A percentile compares a stretch with the other conserved stretches of the same genome.
Evolutionary conservation across 2,888 invertebrate genomes (phyloP).

Genomic region (Mesoligia furuncula): DNA sequence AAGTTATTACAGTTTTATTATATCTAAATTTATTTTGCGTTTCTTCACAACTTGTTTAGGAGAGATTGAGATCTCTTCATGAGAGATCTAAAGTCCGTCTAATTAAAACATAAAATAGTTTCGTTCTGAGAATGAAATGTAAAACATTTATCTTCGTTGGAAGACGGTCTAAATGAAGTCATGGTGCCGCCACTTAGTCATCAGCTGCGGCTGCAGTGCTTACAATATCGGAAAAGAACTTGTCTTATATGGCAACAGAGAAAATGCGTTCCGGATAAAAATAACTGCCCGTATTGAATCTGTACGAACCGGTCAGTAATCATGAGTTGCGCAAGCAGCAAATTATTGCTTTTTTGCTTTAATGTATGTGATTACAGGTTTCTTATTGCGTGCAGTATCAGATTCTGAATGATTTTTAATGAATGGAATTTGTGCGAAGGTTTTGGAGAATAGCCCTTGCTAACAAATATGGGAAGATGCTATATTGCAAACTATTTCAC

Average conservation of each 20-base stretch:
- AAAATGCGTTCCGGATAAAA: conserved; percentile 68
- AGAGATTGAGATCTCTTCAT: conserved; percentile 3
- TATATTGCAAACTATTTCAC: background rate
- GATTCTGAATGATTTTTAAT: conserved; percentile 36
- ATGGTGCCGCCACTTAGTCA: conserved; percentile 45
- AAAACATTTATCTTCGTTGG: conserved; percentile 29
- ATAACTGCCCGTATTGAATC: conserved; percentile 62
- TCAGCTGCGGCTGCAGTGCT: conserved; percentile 15
- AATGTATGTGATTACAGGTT: conserved; percentile 30
- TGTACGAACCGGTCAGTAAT: conserved; percentile 49
- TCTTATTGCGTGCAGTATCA: conserved; percentile 27
- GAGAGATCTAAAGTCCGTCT: conserved; percentile 8
- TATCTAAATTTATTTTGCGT: background rate
- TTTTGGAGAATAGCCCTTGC: background rate
- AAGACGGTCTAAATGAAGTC: conserved; percentile 38
- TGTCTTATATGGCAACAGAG: conserved; percentile 53
- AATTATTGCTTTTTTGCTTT: conserved; percentile 44
- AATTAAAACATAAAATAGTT: conserved; percentile 29
- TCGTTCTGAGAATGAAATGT: conserved; percentile 44
- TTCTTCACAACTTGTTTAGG: conserved; percentile 6
- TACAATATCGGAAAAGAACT: conserved; percentile 50
- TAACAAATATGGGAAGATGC: background rate
- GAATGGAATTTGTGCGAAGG: conserved; percentile 19
- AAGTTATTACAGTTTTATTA: background rate
- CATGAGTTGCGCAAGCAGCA: conserved; percentile 50